Base-by-base conservation (phyloP, 2,113 vertebrate genomes). In the Grus americana region DNA sequence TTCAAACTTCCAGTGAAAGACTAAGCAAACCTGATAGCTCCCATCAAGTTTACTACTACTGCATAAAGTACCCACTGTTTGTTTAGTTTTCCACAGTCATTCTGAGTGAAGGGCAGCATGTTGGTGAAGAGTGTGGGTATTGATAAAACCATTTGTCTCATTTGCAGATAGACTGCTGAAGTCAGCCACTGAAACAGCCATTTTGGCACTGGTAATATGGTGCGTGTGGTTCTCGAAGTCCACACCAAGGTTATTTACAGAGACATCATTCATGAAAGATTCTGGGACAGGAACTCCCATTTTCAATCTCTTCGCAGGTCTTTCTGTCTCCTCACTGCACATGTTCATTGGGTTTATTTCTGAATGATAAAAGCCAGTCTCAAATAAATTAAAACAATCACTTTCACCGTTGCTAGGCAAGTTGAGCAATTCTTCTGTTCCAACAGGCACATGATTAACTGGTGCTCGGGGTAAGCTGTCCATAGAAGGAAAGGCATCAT, bases 161-260 rank as follows among this genome's bases (percentile, higher is more conserved):
- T 83, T 98, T 75, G 98, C 97, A 96, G 99, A 98, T 92, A 99
- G 98, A 96, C 99, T 99, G 96, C 99, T 98, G 66, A 99, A 99
- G 99, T 99, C 99, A 93, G 99, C 99, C 98, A 99, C 99, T 1
- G 99, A 99, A 92, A 99, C 99, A 4, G 99, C 99, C 99, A 99
- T 99, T 98, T 99, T 99, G 97, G 99, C 98, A 93, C 99, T 99
- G 40, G 99, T 98, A 97, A 99, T 99, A 52, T 99, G 98, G 91
- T 99, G 99, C 5, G 99, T 96, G 76, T 98, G 98, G 61, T 98
- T 98, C 82, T 99, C 99, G 2, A 99, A 99, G 98, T 99, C 99
- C 96, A 99, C 99, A 38, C 98, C 98, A 30, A 99, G 98, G 97
- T 99, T 99, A 88, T 98, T 98, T 91, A 99, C 99, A 46, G 99